Evolutionary conservation across 2,888 invertebrate genomes (phyloP).

Genomic region (Hecatera dysodea): DNA sequence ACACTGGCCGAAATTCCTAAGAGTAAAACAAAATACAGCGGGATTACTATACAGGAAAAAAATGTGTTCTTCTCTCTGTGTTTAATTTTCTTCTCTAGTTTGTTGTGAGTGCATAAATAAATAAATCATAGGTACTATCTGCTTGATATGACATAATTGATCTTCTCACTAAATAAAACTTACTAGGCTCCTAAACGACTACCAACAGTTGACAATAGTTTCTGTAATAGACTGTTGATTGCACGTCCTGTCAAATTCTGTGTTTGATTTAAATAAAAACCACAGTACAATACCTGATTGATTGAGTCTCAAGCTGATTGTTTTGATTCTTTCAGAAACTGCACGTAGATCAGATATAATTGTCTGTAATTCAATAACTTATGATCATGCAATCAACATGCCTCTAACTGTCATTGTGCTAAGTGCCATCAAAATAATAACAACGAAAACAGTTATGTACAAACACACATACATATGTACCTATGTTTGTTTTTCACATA

Average conservation of each 20-base stretch:
- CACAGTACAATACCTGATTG: too few species aligned
- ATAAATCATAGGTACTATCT: too few species aligned
- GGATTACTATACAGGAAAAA: too few species aligned
- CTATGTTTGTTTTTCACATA: too few species aligned
- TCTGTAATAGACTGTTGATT: not conserved
- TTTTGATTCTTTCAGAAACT: not conserved
- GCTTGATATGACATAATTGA: too few species aligned
- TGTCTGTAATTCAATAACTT: not conserved
- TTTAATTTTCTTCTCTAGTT: too few species aligned
- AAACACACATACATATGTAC: constrained; percentile 8
- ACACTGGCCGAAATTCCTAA: not conserved
- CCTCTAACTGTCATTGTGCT: not conserved
- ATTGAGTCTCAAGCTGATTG: not conserved
- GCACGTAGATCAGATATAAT: not conserved
- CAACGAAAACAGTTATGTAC: not conserved
- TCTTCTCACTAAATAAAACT: not conserved
- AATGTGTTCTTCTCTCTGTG: too few species aligned
- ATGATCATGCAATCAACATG: not conserved
- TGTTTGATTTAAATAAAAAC: too few species aligned
- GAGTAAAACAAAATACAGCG: too few species aligned
- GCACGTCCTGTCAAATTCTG: not conserved
- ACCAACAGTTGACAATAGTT: not conserved
- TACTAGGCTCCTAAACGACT: not conserved
- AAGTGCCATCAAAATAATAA: constrained; percentile 9
- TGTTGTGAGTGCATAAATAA: too few species aligned